Evolutionary conservation across 30 jellyfish, hydroid and myxozoan genomes (phyloP), one percentile per base, ranked within the genome.

Genomic region (Rhopilema esculentum): DNA sequence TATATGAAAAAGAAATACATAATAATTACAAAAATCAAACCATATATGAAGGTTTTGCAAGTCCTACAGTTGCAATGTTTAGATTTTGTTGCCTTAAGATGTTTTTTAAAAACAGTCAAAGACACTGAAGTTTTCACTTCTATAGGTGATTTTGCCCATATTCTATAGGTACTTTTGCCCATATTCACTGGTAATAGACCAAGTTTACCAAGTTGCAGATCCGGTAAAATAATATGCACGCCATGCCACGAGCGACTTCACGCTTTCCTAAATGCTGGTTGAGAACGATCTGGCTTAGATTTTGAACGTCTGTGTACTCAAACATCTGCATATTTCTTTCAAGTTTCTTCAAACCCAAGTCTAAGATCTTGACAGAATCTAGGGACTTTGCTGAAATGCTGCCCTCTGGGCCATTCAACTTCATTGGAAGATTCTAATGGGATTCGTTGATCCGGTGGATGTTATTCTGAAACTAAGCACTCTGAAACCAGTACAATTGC

Each of bases 321-420:
- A 52, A 32, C 0, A 0, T 0, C 0, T 57, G 48, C 1, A 27
- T 8, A 23, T 57, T 57, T 50, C 66, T 6, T 29, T 79, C 30
- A 8, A 79, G 64, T 22, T 64, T 53, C 1, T 79, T 6, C 30
- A 79, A 61, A 27, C 89, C 89, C 81, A 63, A 79, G 27, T 50
- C 66, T 27, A 79, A 64, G 4, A 61, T 1, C 29, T 51, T 52
- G 4, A 79, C 1, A 8, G 89, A 79, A 4, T 79, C 80, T 0
- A 50, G 27, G 1, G 89, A 52, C 77, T 23, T 79, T 23, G 89
- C 81, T 1, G 81, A 79, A 79, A 79, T 29, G 32, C 79, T 79
- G 12, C 81, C 89, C 72, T 79, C 89, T 0, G 80, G 81, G 31
- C 89, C 89, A 50, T 79, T 79, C 80, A 79, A 26, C 66, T 61